Evolutionary conservation across 2,113 vertebrate species (phyloP), one percentile per base, ranked within the genome.

Genomic region (Cheirogaleus medius): DNA sequence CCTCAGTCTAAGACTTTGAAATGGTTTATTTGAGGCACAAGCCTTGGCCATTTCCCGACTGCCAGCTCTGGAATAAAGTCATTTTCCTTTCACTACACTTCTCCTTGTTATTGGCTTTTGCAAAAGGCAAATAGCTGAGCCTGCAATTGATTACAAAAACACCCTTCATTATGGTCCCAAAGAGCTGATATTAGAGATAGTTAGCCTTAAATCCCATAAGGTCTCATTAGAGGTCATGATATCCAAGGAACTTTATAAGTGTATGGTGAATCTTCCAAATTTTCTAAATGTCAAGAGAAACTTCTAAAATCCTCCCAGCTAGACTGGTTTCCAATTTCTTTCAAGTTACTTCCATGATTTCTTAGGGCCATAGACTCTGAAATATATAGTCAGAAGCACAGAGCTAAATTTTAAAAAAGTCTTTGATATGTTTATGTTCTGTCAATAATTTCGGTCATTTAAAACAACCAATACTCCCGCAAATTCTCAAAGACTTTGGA

Each of bases 201-300:
- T 58, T 8, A 71, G 17, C 23, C 21, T 85, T 85, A 32, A 82
- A 34, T 88, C 11, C n/a, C 69, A 73, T 44, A 81, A 68, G 84
- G 5, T 95, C 34, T 86, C 80, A 77, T 78, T 39, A 92, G 32
- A 86, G 21, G 86, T 80, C 84, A 74, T 47, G 21, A 89, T 89
- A 93, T 93, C 73, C 93, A 94, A 97, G 29, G 25, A 69, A 84
- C 66, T 97, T 80, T 85, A 18, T 49, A 89, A 92, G 90, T 97
- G 80, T 42, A n/a, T 69, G 3, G 47, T 80, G 52, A 81, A 60
- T 88, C 39, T 84, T 90, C 64, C 85, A 71, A 93, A 88, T 91
- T 94, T 85, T 91, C 47, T 63, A 91, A 97, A 64, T 91, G 37
- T 15, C 27, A 96, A 89, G 15, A 89, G n/a, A 96, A 88, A 34